phyloP scores from a whole-genome alignment of 2,888 invertebrate genomes.

The Drosophila pseudotalamancana region DNA sequence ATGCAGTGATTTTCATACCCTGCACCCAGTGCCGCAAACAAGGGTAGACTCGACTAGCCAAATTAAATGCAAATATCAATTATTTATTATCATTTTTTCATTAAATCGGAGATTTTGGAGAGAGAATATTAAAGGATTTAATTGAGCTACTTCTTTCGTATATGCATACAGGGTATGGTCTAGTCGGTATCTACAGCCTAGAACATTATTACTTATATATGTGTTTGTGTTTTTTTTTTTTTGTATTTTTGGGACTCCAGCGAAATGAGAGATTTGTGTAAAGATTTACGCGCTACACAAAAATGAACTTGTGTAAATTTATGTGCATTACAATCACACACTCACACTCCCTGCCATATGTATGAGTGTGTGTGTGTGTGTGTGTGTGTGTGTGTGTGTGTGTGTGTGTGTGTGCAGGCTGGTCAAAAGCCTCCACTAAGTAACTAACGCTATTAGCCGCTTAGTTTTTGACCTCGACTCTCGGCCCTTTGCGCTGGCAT shows the following conservation, averaged over 20 bases:
- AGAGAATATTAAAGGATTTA: too few relatives aligned
- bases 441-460: constrained; percentile 70
- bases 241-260: constrained; percentile 9
- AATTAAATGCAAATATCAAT: too few relatives aligned
- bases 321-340: constrained; percentile 60
- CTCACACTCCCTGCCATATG: constrained; percentile 9
- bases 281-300: constrained; percentile 71
- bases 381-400: background rate
- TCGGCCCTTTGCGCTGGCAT: constrained; percentile 35
- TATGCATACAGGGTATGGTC: background rate
- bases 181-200: background rate
- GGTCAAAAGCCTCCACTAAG: constrained; percentile 37
- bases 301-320: constrained; percentile 72
- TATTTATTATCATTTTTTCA: too few relatives aligned
- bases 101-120: too few relatives aligned
- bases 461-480: constrained; percentile 42
- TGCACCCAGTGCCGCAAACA: background rate
- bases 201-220: background rate
- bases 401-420: background rate
- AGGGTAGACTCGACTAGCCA: background rate
- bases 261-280: constrained; percentile 73
- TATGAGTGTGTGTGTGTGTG: background rate
- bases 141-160: too few relatives aligned
- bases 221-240: background rate
- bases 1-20: constrained; percentile 33